Evolutionary conservation across 1,140 invertebrate species (phyloP).

Genomic region (Himalopsyche phryganea): DNA sequence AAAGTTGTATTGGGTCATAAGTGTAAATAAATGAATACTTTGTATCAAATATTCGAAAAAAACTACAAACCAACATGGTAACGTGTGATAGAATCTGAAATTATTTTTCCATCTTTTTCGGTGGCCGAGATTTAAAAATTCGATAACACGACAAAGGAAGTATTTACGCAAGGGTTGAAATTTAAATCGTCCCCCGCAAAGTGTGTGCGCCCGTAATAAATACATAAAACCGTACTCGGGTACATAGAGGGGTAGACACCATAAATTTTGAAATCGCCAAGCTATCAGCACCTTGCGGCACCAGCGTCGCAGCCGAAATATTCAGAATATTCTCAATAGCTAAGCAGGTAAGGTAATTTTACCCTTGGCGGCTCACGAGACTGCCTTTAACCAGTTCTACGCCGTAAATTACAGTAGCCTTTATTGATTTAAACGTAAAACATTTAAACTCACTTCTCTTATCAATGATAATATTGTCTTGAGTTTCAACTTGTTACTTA

Average conservation of each 20-base stretch:
- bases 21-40: too few relatives aligned
- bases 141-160: too few relatives aligned
- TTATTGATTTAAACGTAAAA: not conserved
- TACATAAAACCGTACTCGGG: not conserved
- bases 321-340: conserved; percentile 26
- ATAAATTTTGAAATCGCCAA: conserved; percentile 27
- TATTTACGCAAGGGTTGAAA: not conserved
- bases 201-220: conserved; percentile 1
- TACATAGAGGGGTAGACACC: conserved; percentile 2
- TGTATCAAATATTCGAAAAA: too few relatives aligned
- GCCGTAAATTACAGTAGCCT: too few relatives aligned
- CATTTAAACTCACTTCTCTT: not conserved
- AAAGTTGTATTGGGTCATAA: too few relatives aligned
- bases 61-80: too few relatives aligned
- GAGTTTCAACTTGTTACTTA: too few relatives aligned
- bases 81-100: too few relatives aligned
- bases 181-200: not conserved
- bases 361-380: not conserved
- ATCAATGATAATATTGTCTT: too few relatives aligned
- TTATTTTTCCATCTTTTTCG: too few relatives aligned
- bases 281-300: conserved; percentile 24
- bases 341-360: conserved; percentile 4
- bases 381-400: too few relatives aligned
- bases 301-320: conserved; percentile 17
- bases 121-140: too few relatives aligned